Percentiles rank a stretch among this genome's conserved stretches.
Conservation (phyloP, 2,888 invertebrate genomes). For the Dynastes hyllus region DNA sequence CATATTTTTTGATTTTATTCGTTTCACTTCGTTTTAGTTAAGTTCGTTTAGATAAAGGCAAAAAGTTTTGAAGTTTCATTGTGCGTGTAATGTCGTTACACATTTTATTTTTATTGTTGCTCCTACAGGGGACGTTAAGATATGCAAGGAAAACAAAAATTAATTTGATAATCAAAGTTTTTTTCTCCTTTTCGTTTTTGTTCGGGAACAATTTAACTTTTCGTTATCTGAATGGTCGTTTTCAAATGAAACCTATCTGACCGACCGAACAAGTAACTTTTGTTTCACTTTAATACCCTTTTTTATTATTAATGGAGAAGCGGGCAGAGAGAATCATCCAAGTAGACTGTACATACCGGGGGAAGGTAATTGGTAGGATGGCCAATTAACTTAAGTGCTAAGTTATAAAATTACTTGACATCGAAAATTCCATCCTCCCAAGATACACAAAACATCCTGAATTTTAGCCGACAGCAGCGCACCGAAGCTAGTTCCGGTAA, state of each 20-base stretch:
- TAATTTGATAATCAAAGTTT: conserved; percentile 37
- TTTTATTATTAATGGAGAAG: conserved; percentile 44
- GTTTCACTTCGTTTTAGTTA: not conserved
- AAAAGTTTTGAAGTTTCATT: conserved; percentile 7
- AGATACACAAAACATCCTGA: conserved; percentile 37
- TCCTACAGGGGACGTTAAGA: not conserved
- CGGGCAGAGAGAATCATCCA: conserved; percentile 38
- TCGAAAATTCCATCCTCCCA: conserved; percentile 37
- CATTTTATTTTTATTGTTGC: conserved; percentile 1
- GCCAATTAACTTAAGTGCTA: conserved; percentile 46
- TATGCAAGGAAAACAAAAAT: conserved; percentile 29
- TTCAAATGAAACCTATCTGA: conserved; percentile 36
- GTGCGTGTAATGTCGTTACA: not conserved
- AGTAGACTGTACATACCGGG: conserved; percentile 10
- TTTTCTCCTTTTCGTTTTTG: conserved; percentile 18
- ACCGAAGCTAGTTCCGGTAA: not conserved
- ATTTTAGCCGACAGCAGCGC: conserved; percentile 19
- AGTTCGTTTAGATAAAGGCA: not conserved
- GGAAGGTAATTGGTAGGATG: conserved; percentile 40
- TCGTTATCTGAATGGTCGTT: conserved; percentile 38
- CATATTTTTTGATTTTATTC: no score
- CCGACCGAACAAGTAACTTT: conserved; percentile 33
- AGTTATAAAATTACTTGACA: conserved; percentile 48
- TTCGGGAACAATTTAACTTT: conserved; percentile 29
- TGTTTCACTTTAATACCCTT: conserved; percentile 47